phyloP scores from a whole-genome alignment of 2,797 vertebrate species.

The Melanotaenia parkinsoni region DNA sequence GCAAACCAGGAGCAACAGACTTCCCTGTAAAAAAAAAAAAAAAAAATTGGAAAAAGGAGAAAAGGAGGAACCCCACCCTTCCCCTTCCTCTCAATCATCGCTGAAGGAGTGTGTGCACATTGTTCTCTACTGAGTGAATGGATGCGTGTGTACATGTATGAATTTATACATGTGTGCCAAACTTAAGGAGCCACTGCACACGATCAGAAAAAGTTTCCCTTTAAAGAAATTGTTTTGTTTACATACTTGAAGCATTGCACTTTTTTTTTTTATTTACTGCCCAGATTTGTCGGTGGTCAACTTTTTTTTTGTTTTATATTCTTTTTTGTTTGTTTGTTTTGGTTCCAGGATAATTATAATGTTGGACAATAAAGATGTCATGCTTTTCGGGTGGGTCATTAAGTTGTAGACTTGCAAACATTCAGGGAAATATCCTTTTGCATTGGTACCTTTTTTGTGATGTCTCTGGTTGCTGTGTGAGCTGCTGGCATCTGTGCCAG shows the following conservation, averaged over 20 bases:
- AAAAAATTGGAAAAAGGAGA: constrained; percentile 37
- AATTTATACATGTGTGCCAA: constrained; percentile 69
- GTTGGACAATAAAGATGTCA: constrained; percentile 56
- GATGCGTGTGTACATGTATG: constrained; percentile 15
- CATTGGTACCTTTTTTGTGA: constrained; percentile 42
- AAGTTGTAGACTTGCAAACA: constrained; percentile 62
- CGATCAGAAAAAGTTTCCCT: constrained; percentile 60
- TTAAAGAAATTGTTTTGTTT: constrained; percentile 79
- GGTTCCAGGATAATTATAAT: constrained; percentile 50
- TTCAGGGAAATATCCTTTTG: constrained; percentile 80
- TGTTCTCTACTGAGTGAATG: constrained; percentile 5
- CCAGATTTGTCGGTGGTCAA: constrained; percentile 48
- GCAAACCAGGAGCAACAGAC: constrained; percentile 47
- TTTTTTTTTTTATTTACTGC: constrained; percentile 74
- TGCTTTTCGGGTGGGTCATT: constrained; percentile 46
- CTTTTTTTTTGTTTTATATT: constrained; percentile 7
- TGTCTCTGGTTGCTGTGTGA: constrained; percentile 35
- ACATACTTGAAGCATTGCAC: constrained; percentile 87
- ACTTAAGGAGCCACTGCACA: constrained; percentile 73
- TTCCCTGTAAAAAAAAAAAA: constrained; percentile 29
- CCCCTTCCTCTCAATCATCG: constrained; percentile 27
- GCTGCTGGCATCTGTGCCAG: constrained; percentile 46
- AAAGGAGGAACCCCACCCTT: constrained; percentile 8
- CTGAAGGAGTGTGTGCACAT: constrained; percentile 42
- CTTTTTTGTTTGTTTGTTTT: constrained; percentile 24